Base-by-base conservation (phyloP, 2,113 vertebrate genomes). In the Heloderma charlesbogerti region DNA sequence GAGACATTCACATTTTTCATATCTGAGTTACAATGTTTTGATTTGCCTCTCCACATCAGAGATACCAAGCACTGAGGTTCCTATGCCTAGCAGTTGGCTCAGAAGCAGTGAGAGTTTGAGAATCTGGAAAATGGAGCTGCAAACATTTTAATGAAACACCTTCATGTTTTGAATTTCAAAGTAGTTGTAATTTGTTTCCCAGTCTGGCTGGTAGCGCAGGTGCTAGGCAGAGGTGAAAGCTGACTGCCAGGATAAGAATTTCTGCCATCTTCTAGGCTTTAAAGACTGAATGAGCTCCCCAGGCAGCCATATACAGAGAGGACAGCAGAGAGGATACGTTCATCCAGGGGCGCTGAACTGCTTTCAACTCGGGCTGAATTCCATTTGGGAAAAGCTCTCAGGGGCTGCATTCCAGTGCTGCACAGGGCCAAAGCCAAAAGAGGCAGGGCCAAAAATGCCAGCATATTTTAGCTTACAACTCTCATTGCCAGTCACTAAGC, bases 111-210 rank as follows among this genome's bases (percentile, higher is more conserved):
- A 3, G 37, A 15, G 6, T n/a, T 15, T 72, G 34, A 91, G 90
- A 91, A 84, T 4, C 13, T 78, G 8, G 48, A 20, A 79, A 77
- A 63, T 43, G n/a, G 91, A 48, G 74, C 43, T n/a, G 27, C 60
- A 79, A 88, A 78, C 5, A 5, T 79, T 87, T 87, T 87, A 87
- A 87, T 77, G 71, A 90, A 92, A 48, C 0, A 88, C 5, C 7
- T 88, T 88, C 9, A 34, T 72, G 37, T 85, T 67, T 88, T 74
- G 90, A 27, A 34, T 86, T 93, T 94, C 71, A 79, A 84, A 43
- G 18, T 91, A 92, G 91, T 3, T 37, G 0, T 10, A 95, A 93
- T 45, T 1, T n/a, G 71, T 37, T 66, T 82, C 90, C 12, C 40
- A 93, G 40, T 22, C 66, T 74, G 5, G 89, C 79, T n/a, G n/a